phyloP scores from a whole-genome alignment of 2,797 vertebrate species.

The Threskiornis aethiopicus region DNA sequence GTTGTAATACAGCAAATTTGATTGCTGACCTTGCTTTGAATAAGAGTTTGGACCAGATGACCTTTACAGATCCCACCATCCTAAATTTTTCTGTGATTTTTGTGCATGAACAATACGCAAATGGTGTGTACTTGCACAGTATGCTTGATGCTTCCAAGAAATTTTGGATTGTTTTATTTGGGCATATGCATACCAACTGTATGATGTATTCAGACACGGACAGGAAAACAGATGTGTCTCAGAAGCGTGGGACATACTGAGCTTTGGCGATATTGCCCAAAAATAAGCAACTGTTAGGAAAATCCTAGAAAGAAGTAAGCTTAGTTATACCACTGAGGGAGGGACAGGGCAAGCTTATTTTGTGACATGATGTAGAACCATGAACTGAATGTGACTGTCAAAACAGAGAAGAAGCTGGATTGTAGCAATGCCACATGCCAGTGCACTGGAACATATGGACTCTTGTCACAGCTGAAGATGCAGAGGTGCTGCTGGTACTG shows the following conservation, averaged over 20 bases:
- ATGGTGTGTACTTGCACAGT: not conserved
- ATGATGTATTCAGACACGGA: not conserved
- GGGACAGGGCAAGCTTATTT: not conserved
- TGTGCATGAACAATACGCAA: not conserved
- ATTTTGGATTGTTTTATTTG: slow-evolving; percentile 10
- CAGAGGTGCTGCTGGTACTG: not conserved
- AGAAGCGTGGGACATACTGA: not conserved
- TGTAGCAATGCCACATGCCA: not conserved
- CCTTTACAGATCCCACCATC: not conserved
- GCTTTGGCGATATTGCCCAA: not conserved
- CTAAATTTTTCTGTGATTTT: not conserved
- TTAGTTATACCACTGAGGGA: not conserved
- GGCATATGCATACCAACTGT: not conserved
- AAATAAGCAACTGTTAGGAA: not conserved
- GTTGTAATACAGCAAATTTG: not conserved
- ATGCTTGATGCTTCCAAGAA: not conserved
- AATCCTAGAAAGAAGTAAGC: not conserved
- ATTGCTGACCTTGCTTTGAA: not conserved
- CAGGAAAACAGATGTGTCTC: not conserved
- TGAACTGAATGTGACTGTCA: not conserved
- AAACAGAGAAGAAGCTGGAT: not conserved
- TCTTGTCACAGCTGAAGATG: not conserved
- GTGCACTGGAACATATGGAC: not conserved
- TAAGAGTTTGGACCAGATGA: not conserved
- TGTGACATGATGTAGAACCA: not conserved